Evolutionary conservation across 2,888 invertebrate species (phyloP), one percentile per base, ranked within the genome.

Genomic region (Drosophila robusta): DNA sequence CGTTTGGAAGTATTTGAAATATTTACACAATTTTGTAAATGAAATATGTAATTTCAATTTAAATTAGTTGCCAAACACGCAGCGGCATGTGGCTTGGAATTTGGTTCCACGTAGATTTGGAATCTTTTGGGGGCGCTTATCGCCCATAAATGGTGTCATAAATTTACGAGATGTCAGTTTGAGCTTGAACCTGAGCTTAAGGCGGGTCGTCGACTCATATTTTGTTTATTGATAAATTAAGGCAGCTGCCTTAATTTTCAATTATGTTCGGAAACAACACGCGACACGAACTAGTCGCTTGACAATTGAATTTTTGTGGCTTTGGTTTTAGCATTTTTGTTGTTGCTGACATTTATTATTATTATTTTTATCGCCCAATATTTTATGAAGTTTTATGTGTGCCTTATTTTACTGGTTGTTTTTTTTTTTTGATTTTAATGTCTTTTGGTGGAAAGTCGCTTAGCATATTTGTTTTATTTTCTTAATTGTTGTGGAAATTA

Each of bases 41-140:
- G 74, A 82, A 80, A 82, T 78, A 88, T 88, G 72, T 73, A 70
- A 75, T 78, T 80, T 54, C 51, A 68, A 78, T 88, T 87, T 56
- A 62, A 85, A 86, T 87, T 61, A 57, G 80, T 75, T 68, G 69
- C 56, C 50, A 58, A 70, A 63, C 58, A 42, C 32, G 22, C 46
- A 6, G 24, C 51, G 8, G 60, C 38, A 49, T 62, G 34, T 46
- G 24, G 49, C 22, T 38, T 12, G 9, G 5, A 7, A 26, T 32
- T 62, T 45, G 18, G 41, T 39, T 54, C 46, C 36, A 54, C 38
- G n/a, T 51, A n/a, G 60, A 57, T 36, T 54, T 42, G 22, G 24
- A 69, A 60, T 63, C 52, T 68, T 58, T 68, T 60, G 24, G 32
- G 26, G 4, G 0, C 29, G 57, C 73, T 88, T 86, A 86, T 85